Conservation (phyloP, 1,140 invertebrate species). For the Pachyrhynchus sulphureomaculatus region DNA sequence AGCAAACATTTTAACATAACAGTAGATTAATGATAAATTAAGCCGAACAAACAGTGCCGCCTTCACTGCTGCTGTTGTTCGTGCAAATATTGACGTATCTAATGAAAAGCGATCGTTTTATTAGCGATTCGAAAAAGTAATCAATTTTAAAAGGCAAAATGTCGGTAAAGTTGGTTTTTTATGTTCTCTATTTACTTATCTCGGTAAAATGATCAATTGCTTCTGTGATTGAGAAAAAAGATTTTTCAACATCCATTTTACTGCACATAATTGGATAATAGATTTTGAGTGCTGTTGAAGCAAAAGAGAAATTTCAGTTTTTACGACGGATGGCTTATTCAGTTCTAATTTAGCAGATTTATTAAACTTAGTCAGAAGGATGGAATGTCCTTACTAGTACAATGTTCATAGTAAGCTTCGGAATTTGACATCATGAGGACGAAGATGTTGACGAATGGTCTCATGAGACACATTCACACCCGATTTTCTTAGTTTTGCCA, state of each 20-base stretch:
- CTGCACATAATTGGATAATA: not conserved
- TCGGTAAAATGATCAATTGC: conserved; percentile 18
- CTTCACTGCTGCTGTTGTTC: not conserved
- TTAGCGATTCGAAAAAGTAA: conserved; percentile 27
- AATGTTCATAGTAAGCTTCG: too few species aligned
- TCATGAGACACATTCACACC: too few species aligned
- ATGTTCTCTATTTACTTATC: conserved; percentile 19
- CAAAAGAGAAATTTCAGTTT: too few species aligned
- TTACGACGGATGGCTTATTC: too few species aligned
- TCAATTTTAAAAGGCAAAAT: conserved; percentile 23
- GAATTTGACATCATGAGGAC: too few species aligned
- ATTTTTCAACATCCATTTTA: conserved; percentile 1
- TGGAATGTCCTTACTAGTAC: too few species aligned
- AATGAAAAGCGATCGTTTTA: conserved; percentile 29
- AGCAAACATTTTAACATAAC: not conserved
- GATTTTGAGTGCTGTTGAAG: too few species aligned
- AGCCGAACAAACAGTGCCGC: not conserved
- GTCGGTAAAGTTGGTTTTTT: conserved; percentile 15
- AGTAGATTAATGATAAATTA: conserved; percentile 8
- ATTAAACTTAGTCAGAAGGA: too few species aligned
- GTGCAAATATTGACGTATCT: conserved; percentile 19
- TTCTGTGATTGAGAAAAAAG: not conserved
- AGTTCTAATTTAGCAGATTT: too few species aligned
- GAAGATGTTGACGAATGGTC: too few species aligned
- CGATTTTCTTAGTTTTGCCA: too few species aligned